These are phyloP conservation scores for Frankliniella fusca DNA, from an alignment of 2,888 invertebrate species.

Conservation along the genomic window DNA sequence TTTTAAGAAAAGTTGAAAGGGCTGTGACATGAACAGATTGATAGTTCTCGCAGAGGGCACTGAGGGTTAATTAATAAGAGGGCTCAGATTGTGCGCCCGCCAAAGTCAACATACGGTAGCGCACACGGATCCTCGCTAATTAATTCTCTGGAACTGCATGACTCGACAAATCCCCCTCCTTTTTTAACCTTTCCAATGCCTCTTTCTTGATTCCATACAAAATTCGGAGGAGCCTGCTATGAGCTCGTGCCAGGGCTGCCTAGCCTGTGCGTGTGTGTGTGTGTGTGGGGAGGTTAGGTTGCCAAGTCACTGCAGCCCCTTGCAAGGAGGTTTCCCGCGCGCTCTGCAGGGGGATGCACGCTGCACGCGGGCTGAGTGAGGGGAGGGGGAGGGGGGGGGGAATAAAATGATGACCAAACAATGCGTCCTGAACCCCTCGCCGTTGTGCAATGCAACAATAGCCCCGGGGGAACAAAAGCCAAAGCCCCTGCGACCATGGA, in stretches of 20 bases:
- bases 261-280: background rate
- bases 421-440: background rate
- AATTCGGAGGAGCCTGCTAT: background rate
- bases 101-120: background rate
- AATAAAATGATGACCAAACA: conserved; percentile 22
- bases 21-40: no score
- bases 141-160: background rate
- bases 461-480: background rate
- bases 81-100: background rate
- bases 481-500: background rate
- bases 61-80: no score
- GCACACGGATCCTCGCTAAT: background rate
- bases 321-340: background rate
- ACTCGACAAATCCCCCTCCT: background rate
- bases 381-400: background rate
- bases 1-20: no score
- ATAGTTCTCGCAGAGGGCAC: no score
- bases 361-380: background rate
- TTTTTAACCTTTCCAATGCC: background rate
- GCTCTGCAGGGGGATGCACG: background rate
- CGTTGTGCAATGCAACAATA: conserved; percentile 6
- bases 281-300: background rate
- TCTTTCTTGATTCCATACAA: background rate
- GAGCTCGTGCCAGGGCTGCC: background rate
- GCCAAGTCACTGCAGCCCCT: background rate